Percentiles rank a stretch among this genome's conserved stretches.
These are phyloP conservation scores for Diachrysia chrysitis DNA, from an alignment of 2,888 invertebrate species.

Conservation along the genomic window DNA sequence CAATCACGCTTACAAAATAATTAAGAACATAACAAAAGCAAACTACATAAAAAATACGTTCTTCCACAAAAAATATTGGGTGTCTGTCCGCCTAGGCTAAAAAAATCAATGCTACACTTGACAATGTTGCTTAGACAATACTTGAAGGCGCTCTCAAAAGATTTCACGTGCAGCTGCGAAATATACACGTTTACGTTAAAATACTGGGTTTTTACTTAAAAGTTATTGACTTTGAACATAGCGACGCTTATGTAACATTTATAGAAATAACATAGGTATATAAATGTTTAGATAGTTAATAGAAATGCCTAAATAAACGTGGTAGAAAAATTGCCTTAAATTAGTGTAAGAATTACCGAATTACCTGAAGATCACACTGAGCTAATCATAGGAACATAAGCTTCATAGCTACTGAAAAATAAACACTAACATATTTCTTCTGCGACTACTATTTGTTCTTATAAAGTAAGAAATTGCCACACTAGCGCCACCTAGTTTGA, in stretches of 20 bases:
- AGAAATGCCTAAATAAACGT: no score
- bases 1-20: no score
- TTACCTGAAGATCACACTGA: neutral
- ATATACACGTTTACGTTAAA: neutral
- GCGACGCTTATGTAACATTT: neutral
- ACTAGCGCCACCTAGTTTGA: neutral
- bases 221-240: neutral
- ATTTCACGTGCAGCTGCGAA: neutral
- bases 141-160: constrained; percentile 22
- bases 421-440: no score
- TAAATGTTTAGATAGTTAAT: no score
- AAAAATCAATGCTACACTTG: constrained; percentile 1
- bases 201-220: neutral
- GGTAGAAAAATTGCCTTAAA: no score
- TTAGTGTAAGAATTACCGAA: no score
- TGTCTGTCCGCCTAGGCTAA: constrained; percentile 44
- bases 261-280: no score
- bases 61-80: neutral
- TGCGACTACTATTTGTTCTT: no score
- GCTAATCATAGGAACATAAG: neutral
- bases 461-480: neutral
- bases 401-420: neutral
- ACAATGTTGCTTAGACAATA: constrained; percentile 41
- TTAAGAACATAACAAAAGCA: no score
- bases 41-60: no score